A percentile compares a stretch with the other conserved stretches of the same genome.
phyloP scores from a whole-genome alignment of 1,140 invertebrate genomes.

The Zophobas atratus region DNA sequence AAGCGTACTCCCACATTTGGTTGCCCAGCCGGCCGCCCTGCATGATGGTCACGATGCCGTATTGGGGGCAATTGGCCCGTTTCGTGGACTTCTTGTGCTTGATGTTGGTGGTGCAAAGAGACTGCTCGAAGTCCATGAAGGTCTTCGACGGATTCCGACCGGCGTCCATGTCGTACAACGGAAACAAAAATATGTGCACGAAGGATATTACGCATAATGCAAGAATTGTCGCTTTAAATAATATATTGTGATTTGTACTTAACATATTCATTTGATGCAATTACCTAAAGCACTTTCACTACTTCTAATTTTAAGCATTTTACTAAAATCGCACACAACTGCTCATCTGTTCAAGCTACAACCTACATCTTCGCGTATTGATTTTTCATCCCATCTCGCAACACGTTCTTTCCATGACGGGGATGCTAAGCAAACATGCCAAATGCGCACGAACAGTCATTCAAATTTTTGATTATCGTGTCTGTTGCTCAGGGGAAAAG shows the following conservation, averaged over 20 bases:
- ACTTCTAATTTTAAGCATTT: slow-evolving; percentile 49
- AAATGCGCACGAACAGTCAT: slow-evolving; percentile 16
- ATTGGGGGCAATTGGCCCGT: slow-evolving; percentile 69
- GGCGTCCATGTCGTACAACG: slow-evolving; percentile 71
- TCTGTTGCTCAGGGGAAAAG: too few relatives aligned
- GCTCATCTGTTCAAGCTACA: slow-evolving; percentile 35
- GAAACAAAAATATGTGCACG: slow-evolving; percentile 76
- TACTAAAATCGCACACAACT: slow-evolving; percentile 44
- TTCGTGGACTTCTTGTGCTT: slow-evolving; percentile 69
- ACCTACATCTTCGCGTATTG: slow-evolving; percentile 49
- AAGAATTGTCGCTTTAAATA: slow-evolving; percentile 74
- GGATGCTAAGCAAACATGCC: slow-evolving; percentile 32
- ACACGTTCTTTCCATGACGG: slow-evolving; percentile 13
- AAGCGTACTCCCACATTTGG: slow-evolving; percentile 78
- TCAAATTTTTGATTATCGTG: not conserved
- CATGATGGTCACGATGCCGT: slow-evolving; percentile 73
- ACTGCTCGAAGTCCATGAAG: slow-evolving; percentile 71
- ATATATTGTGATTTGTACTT: slow-evolving; percentile 69
- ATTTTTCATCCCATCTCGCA: slow-evolving; percentile 51
- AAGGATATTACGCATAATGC: slow-evolving; percentile 73
- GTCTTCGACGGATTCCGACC: slow-evolving; percentile 65
- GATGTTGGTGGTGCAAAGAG: slow-evolving; percentile 70
- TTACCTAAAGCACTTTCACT: slow-evolving; percentile 45
- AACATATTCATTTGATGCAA: slow-evolving; percentile 60
- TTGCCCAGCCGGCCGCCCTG: slow-evolving; percentile 76